Percentiles rank a stretch among this genome's conserved stretches.
These are phyloP conservation scores for Tribolium madens DNA, from an alignment of 1,140 invertebrate species.

Conservation along the genomic window DNA sequence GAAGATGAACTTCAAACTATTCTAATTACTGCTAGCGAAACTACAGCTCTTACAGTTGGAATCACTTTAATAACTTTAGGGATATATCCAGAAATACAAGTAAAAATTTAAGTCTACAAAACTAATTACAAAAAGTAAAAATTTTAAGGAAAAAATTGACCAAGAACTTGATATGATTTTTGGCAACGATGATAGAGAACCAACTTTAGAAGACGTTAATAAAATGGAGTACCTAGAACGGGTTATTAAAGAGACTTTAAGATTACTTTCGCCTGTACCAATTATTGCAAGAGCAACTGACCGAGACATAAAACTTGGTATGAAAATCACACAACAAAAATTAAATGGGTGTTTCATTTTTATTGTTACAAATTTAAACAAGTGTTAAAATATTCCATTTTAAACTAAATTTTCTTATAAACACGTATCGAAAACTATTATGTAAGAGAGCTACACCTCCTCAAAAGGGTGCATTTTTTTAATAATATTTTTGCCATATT, in stretches of 20 bases:
- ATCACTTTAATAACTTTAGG: neutral
- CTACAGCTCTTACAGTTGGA: neutral
- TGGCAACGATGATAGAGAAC: neutral
- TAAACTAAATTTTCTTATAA: no score
- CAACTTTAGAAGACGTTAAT: conserved; percentile 2
- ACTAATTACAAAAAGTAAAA: no score
- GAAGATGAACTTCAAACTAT: neutral
- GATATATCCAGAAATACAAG: neutral
- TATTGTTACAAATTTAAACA: no score
- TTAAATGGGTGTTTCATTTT: no score
- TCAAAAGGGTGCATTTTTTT: no score
- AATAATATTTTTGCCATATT: no score
- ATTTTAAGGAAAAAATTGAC: neutral
- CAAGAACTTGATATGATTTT: neutral
- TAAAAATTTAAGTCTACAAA: neutral
- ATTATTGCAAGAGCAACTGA: neutral
- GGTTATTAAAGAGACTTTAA: conserved; percentile 9
- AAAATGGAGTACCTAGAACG: conserved; percentile 21
- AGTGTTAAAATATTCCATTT: no score
- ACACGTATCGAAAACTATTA: no score
- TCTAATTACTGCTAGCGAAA: neutral
- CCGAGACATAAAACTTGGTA: conserved; percentile 13
- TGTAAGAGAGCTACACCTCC: no score
- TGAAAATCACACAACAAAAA: no score
- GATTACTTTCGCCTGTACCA: neutral